Conservation (phyloP, 37 sponge, comb jelly and placozoan species). For the Cladorhizidae sp. region DNA sequence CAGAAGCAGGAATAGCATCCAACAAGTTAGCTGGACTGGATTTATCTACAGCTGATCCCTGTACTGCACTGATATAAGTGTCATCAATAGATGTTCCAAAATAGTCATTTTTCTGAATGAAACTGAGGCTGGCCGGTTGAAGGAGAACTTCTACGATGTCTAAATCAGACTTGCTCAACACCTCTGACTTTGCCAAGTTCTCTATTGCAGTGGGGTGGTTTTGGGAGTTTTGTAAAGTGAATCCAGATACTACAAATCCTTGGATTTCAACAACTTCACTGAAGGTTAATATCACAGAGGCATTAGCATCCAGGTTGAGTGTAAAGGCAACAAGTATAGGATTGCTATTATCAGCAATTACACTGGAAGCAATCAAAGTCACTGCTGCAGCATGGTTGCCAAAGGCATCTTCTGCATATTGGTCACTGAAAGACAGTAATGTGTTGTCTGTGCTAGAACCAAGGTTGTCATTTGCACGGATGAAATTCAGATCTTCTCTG, state of each 20-base stretch:
- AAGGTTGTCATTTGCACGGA: constrained; percentile 38
- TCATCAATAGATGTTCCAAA: constrained; percentile 42
- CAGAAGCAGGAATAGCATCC: constrained; percentile 17
- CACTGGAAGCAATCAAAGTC: constrained; percentile 9
- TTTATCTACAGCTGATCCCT: constrained; percentile 18
- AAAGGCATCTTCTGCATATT: constrained; percentile 71
- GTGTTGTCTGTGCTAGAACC: constrained; percentile 27
- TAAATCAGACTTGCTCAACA: constrained; percentile 6
- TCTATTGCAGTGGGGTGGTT: neutral
- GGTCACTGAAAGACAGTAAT: constrained; percentile 20
- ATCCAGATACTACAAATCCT: constrained; percentile 6
- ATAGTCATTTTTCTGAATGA: constrained; percentile 35
- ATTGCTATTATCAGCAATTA: constrained; percentile 48
- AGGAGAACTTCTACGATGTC: constrained; percentile 22
- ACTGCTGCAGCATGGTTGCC: constrained; percentile 51
- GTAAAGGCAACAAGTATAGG: constrained; percentile 60
- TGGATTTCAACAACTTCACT: constrained; percentile 56
- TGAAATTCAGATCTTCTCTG: constrained; percentile 61
- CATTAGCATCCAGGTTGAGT: constrained; percentile 54
- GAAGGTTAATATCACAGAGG: constrained; percentile 61
- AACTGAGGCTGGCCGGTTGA: constrained; percentile 4
- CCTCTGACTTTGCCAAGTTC: constrained; percentile 25
- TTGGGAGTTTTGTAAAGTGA: constrained; percentile 32
- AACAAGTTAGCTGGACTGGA: constrained; percentile 20
- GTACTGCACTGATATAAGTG: constrained; percentile 45